Evolutionary conservation across 2,888 invertebrate genomes (phyloP).

Genomic region (Drosophila anceps): DNA sequence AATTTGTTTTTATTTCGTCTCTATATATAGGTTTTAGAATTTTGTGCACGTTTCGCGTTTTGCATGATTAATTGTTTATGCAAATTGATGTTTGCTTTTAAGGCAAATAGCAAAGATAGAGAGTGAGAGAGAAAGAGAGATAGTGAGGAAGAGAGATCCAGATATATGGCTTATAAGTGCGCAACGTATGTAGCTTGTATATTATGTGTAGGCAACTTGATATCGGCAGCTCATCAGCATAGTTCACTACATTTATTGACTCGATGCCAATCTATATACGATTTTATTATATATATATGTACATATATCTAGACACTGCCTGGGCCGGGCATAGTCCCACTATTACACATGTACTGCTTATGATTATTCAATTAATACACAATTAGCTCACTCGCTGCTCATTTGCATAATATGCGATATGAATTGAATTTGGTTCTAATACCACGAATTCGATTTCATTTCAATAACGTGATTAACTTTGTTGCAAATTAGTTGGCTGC

Average conservation of each 20-base stretch:
- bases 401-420: constrained; percentile 73
- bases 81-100: constrained; percentile 70
- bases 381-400: constrained; percentile 63
- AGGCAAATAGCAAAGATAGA: constrained; percentile 21
- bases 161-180: background rate
- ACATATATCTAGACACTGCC: constrained; percentile 2
- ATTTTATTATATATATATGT: constrained; percentile 22
- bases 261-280: constrained; percentile 41
- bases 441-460: constrained; percentile 52
- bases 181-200: constrained; percentile 7
- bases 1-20: constrained; percentile 26
- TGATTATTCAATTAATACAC: constrained; percentile 71
- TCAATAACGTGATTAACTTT: constrained; percentile 67
- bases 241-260: constrained; percentile 55
- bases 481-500: constrained; percentile 65
- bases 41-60: constrained; percentile 75
- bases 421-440: constrained; percentile 52
- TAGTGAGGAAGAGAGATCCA: background rate
- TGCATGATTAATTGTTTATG: constrained; percentile 80
- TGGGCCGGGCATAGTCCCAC: constrained; percentile 47
- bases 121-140: too few species aligned
- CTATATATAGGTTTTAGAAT: constrained; percentile 69
- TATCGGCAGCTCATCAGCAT: constrained; percentile 35
- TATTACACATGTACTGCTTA: constrained; percentile 53
- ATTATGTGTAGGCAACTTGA: constrained; percentile 25